Evolutionary conservation across 2,797 vertebrate genomes (phyloP).

Genomic region (Anniella stebbinsi): DNA sequence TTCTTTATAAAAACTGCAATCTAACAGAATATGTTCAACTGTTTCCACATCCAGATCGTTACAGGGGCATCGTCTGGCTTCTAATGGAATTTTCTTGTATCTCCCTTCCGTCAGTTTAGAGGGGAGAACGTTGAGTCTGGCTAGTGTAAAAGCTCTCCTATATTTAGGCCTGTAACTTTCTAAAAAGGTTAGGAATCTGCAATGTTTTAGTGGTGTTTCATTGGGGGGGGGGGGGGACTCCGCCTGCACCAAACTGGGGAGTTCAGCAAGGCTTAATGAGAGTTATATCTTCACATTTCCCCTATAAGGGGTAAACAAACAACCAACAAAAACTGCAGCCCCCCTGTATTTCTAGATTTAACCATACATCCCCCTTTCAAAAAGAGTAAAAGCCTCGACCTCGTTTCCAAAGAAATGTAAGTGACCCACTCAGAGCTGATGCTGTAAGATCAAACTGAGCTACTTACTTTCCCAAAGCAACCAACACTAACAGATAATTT

Average conservation of each 20-base stretch:
- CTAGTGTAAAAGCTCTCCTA: no score
- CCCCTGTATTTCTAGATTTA: slow-evolving; percentile 41
- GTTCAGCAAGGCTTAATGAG: neutral
- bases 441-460: slow-evolving; percentile 58
- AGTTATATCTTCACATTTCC: neutral
- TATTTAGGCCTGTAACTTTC: neutral
- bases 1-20: no score
- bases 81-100: no score
- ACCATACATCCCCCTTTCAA: slow-evolving; percentile 61
- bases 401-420: slow-evolving; percentile 67
- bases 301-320: slow-evolving; percentile 40
- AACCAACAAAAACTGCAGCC: slow-evolving; percentile 50
- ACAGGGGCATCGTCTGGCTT: no score
- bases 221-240: no score
- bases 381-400: slow-evolving; percentile 59
- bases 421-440: slow-evolving; percentile 54
- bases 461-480: slow-evolving; percentile 70
- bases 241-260: neutral
- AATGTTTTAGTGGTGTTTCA: neutral
- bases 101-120: no score
- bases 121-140: no score
- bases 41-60: no score
- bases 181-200: neutral
- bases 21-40: no score
- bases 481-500: neutral